A percentile compares a stretch with the other conserved stretches of the same genome.
Evolutionary conservation across 2,797 vertebrate species (phyloP).

Genomic region (Phaenicophaeus curvirostris): DNA sequence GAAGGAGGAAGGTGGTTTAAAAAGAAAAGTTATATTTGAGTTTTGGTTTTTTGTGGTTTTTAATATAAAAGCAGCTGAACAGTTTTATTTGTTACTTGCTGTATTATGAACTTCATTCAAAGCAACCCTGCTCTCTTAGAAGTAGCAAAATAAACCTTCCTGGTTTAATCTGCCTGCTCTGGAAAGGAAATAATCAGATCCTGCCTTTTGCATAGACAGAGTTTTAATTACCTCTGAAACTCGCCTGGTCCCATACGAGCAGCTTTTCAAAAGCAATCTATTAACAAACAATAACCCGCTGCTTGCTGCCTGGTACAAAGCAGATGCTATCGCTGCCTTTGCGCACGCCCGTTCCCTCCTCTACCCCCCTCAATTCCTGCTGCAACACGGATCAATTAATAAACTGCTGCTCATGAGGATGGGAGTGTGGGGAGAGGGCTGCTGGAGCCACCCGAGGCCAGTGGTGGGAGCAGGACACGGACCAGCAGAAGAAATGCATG

Average conservation of each 20-base stretch:
- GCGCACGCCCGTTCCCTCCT: background rate
- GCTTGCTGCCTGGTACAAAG: slow-evolving; percentile 24
- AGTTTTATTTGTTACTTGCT: slow-evolving; percentile 20
- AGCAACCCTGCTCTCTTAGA: background rate
- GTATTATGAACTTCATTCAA: slow-evolving; percentile 11
- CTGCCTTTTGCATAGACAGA: slow-evolving; percentile 57
- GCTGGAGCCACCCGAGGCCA: background rate
- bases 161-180: slow-evolving; percentile 33
- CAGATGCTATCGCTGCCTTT: slow-evolving; percentile 49
- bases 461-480: accelerated
- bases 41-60: background rate
- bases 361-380: background rate
- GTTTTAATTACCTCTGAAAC: slow-evolving; percentile 69
- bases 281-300: slow-evolving; percentile 66
- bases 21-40: background rate
- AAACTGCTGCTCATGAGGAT: background rate
- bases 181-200: slow-evolving; percentile 58
- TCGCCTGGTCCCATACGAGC: slow-evolving; percentile 36
- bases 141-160: slow-evolving; percentile 48
- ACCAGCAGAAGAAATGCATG: accelerated
- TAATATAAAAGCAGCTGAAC: background rate
- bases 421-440: background rate
- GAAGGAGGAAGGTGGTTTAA: background rate
- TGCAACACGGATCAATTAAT: background rate
- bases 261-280: slow-evolving; percentile 68